Conservation (phyloP, 2,797 vertebrate species). For the Oryzias sinensis region DNA sequence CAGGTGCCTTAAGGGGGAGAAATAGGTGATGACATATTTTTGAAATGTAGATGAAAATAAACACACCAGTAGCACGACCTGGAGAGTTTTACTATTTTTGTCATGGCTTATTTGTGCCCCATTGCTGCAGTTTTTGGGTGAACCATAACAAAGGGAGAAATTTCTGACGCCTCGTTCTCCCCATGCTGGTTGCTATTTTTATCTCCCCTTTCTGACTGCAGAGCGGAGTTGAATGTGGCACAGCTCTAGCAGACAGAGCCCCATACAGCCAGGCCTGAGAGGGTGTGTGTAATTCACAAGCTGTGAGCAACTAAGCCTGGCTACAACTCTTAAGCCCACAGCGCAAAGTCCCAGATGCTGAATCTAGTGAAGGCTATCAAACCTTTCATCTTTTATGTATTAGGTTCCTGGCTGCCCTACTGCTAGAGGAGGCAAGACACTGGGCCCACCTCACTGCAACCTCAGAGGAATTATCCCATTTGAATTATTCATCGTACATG, state of each 20-base stretch:
- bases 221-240: conserved; percentile 60
- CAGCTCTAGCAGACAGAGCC: conserved; percentile 58
- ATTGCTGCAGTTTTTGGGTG: conserved; percentile 15
- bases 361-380: conserved; percentile 83
- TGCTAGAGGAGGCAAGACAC: conserved; percentile 76
- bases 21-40: conserved; percentile 37
- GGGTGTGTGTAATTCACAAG: conserved; percentile 58
- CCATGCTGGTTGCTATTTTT: conserved; percentile 68
- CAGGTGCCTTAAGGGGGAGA: conserved; percentile 21
- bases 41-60: conserved; percentile 25
- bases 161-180: conserved; percentile 41
- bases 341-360: conserved; percentile 30
- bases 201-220: conserved; percentile 42
- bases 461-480: conserved; percentile 60
- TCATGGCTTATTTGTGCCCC: conserved; percentile 2
- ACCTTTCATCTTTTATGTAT: conserved; percentile 95
- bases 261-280: conserved; percentile 45
- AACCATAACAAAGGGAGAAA: conserved; percentile 24
- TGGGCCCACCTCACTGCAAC: conserved; percentile 68
- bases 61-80: conserved; percentile 9
- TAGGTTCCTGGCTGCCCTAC: conserved; percentile 81
- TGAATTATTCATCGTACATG: conserved; percentile 75
- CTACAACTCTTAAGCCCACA: conserved; percentile 48
- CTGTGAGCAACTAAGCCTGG: conserved; percentile 46
- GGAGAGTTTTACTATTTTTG: conserved; percentile 8